Conservation (phyloP, 2,888 invertebrate species). For the Xestia ashworthii region DNA sequence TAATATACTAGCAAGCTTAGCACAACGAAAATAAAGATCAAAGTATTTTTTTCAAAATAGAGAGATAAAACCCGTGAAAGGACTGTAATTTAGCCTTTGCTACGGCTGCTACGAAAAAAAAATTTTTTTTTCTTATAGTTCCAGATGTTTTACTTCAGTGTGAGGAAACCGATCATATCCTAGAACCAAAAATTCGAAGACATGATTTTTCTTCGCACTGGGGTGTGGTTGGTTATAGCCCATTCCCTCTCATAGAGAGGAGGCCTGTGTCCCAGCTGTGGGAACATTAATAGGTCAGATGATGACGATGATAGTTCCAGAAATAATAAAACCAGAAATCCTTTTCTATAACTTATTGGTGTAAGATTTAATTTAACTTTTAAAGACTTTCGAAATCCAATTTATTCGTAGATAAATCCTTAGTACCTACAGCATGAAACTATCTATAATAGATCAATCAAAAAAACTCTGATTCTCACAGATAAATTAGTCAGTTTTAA, state of each 20-base stretch:
- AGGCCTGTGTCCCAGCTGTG: too few relatives aligned
- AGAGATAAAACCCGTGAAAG: neutral
- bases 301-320: too few relatives aligned
- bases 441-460: neutral
- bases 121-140: too few relatives aligned
- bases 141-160: too few relatives aligned
- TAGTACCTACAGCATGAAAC: neutral
- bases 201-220: too few relatives aligned
- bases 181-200: too few relatives aligned
- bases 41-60: neutral
- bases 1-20: neutral
- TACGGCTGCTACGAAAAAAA: neutral
- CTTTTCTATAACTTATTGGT: neutral
- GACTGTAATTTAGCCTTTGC: neutral
- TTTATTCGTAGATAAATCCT: neutral
- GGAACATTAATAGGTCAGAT: too few relatives aligned
- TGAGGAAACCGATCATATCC: too few relatives aligned
- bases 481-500: slow-evolving; percentile 13
- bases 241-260: too few relatives aligned
- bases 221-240: too few relatives aligned
- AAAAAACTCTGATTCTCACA: neutral
- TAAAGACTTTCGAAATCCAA: neutral
- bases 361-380: neutral
- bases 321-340: neutral
- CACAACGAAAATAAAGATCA: neutral